phyloP scores from a whole-genome alignment of 2,888 invertebrate species.

The Maniola hyperantus region DNA sequence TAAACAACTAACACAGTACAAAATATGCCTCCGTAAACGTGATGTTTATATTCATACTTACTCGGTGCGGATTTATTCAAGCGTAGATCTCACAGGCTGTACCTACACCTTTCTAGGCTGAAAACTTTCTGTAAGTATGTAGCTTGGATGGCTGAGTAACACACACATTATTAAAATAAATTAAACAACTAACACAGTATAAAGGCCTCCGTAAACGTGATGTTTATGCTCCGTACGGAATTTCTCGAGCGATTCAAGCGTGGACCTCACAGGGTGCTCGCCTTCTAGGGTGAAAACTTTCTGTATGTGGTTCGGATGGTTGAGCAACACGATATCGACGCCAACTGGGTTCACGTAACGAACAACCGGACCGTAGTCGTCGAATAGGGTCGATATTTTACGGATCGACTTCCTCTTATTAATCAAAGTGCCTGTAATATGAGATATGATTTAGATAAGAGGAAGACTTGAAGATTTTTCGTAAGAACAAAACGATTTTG shows the following conservation, averaged over 20 bases:
- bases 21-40: constrained; percentile 79
- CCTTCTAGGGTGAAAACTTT: constrained; percentile 84
- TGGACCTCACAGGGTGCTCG: constrained; percentile 82
- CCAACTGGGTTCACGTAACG: constrained; percentile 85
- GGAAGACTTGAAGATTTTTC: too few species aligned
- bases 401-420: constrained; percentile 57
- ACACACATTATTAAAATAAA: constrained; percentile 50
- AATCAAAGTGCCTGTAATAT: constrained; percentile 55
- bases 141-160: constrained; percentile 84
- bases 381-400: constrained; percentile 65
- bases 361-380: constrained; percentile 85
- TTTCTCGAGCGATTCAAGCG: constrained; percentile 85
- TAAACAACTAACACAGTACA: constrained; percentile 79
- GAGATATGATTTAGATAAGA: neutral
- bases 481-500: too few species aligned
- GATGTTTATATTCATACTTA: constrained; percentile 81
- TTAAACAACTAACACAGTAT: constrained; percentile 76
- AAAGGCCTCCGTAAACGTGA: constrained; percentile 80
- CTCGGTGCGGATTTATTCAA: constrained; percentile 85
- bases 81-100: constrained; percentile 81
- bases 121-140: constrained; percentile 83
- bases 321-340: constrained; percentile 84
- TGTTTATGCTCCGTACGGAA: constrained; percentile 83
- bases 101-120: constrained; percentile 79
- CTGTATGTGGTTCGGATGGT: constrained; percentile 85